Base-by-base conservation (phyloP, 2,113 vertebrate genomes). In the Madoqua kirkii region DNA sequence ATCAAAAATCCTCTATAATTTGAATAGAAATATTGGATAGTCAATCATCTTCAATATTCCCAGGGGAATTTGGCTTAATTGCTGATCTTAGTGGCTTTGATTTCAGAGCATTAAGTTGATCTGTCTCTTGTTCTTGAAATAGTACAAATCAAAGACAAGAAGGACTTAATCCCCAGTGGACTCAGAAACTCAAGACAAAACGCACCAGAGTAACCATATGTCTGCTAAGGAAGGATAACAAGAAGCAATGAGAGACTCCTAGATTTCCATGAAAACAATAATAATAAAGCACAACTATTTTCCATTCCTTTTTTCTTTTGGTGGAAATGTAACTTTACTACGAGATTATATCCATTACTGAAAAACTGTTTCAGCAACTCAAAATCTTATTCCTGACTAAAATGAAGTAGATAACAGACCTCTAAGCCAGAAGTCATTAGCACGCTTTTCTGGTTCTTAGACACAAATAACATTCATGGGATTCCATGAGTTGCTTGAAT, bases 251-350 rank as follows among this genome's bases (percentile, higher is more conserved):
- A 82, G 89, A 85, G 5, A 86, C 36, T 82, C 96, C 60, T 93
- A 86, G 93, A 59, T 91, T 86, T 91, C 74, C 84, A 85, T 33
- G 89, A 94, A 86, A 84, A 93, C 87, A 16, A 36, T 13, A 1
- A 71, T 59, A 59, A 36, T 10, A 19, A 43, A 43, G 2, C 12
- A 27, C 21, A 27, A 25, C 71, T 85, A 16, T n/a, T 31, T 95
- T 96, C 31, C 59, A 0, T 88, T 67, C 59, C 17, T 0, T 0
- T 59, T 87, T 50, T 88, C 76, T 83, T 33, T 33, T 98, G 89
- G 97, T 97, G 85, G 78, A 97, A 97, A 97, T 98, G 78, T 97
- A 96, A 97, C 25, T 48, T 89, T 2, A 16, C 78, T 86, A 29
- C 40, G 15, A 95, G 93, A 23, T 9, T 87, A 59, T n/a, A 45